Conservation (phyloP, 2,888 invertebrate genomes). For the Trichacis sp. region DNA sequence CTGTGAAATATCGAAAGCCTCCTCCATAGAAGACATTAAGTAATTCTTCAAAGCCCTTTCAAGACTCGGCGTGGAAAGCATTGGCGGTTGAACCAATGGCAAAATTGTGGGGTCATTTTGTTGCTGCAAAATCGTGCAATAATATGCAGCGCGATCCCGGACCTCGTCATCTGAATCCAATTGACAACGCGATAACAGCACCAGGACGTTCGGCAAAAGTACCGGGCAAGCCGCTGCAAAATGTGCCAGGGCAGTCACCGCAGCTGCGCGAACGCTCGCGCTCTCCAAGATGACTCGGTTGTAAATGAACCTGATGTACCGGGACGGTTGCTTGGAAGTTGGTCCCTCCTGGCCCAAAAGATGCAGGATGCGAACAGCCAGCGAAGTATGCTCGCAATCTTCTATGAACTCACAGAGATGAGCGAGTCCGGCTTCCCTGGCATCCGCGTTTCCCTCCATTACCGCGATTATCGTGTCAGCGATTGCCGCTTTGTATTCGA, state of each 20-base stretch:
- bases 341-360: conserved; percentile 97
- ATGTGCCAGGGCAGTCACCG: conserved; percentile 96
- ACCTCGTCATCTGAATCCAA: conserved; percentile 99
- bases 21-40: conserved; percentile 77
- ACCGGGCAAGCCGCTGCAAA: conserved; percentile 97
- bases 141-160: conserved; percentile 96
- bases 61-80: conserved; percentile 81
- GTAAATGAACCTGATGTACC: conserved; percentile 87
- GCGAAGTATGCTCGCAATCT: conserved; percentile 97
- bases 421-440: conserved; percentile 95
- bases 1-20: conserved; percentile 75
- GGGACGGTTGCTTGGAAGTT: conserved; percentile 91
- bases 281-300: conserved; percentile 96
- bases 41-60: conserved; percentile 91
- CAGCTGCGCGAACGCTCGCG: conserved; percentile 95
- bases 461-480: conserved; percentile 98
- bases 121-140: conserved; percentile 85
- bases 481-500: conserved; percentile 98
- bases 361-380: conserved; percentile 96
- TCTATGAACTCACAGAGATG: conserved; percentile 99
- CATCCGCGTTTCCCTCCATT: conserved; percentile 97
- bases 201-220: conserved; percentile 85
- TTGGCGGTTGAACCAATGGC: conserved; percentile 62
- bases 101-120: conserved; percentile 56
- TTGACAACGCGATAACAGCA: conserved; percentile 87